These are phyloP conservation scores for Disparrhopalites patrizii DNA, from an alignment of 2,888 invertebrate genomes.

Conservation along the genomic window DNA sequence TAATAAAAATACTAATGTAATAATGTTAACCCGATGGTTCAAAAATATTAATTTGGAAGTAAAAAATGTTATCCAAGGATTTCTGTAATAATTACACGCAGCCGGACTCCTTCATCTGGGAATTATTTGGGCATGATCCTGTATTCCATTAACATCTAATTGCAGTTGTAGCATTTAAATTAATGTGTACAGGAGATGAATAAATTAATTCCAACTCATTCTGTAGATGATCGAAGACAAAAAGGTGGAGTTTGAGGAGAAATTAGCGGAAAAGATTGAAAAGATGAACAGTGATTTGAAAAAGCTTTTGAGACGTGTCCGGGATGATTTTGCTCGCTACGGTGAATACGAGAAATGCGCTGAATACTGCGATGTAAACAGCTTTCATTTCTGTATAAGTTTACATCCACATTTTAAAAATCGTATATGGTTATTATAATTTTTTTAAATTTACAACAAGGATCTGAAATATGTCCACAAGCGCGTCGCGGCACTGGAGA, in stretches of 20 bases:
- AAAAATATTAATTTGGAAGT: too few relatives aligned
- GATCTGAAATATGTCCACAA: slow-evolving; percentile 71
- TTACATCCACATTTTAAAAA: too few relatives aligned
- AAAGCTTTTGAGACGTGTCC: slow-evolving; percentile 68
- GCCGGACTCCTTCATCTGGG: slow-evolving; percentile 44
- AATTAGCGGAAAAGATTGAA: slow-evolving; percentile 64
- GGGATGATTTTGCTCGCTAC: slow-evolving; percentile 69
- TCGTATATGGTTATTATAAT: too few relatives aligned
- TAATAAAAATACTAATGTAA: neutral
- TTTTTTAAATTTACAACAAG: slow-evolving; percentile 35
- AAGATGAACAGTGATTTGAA: slow-evolving; percentile 67
- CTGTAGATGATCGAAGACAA: slow-evolving; percentile 67
- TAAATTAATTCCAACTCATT: too few relatives aligned
- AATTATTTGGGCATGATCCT: slow-evolving; percentile 44
- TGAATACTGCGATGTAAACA: slow-evolving; percentile 60
- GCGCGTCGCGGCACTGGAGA: slow-evolving; percentile 69
- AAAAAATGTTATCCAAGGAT: neutral
- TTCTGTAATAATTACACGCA: slow-evolving; percentile 36
- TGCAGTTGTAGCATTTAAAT: too few relatives aligned
- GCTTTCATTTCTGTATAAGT: too few relatives aligned
- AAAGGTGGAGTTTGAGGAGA: slow-evolving; percentile 81
- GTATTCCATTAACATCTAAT: too few relatives aligned
- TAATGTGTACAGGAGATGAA: too few relatives aligned
- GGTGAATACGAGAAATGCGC: slow-evolving; percentile 72
- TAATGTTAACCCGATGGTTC: too few relatives aligned